Evolutionary conservation across 2,113 vertebrate species (phyloP).

Genomic region (Tyto alba): DNA sequence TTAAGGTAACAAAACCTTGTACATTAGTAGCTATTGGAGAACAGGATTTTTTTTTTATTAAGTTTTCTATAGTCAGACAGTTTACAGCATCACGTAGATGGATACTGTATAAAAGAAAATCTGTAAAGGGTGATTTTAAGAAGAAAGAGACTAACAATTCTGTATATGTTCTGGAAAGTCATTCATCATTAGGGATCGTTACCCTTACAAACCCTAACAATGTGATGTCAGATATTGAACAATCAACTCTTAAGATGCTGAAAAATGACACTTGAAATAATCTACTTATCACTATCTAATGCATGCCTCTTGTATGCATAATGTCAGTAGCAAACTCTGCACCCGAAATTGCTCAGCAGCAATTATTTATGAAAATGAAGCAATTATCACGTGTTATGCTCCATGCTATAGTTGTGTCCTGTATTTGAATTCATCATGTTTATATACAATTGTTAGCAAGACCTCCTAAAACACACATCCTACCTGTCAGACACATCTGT

Average conservation of each 20-base stretch:
- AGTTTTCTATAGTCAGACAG: constrained; percentile 21
- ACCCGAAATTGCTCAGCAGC: neutral
- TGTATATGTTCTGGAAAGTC: constrained; percentile 11
- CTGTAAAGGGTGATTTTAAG: constrained; percentile 22
- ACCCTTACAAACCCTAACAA: constrained; percentile 18
- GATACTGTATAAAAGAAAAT: constrained; percentile 3
- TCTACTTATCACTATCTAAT: neutral
- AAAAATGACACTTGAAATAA: constrained; percentile 48
- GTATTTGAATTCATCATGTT: neutral
- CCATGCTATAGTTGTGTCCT: neutral
- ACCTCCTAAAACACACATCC: neutral
- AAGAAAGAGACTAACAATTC: constrained; percentile 45
- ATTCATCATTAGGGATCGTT: constrained; percentile 15
- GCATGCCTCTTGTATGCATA: neutral
- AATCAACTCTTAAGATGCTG: constrained; percentile 14
- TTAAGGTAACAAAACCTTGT: constrained; percentile 53
- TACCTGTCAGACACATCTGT: neutral
- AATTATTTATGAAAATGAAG: neutral
- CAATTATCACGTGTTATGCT: neutral
- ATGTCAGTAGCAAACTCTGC: constrained; percentile 20
- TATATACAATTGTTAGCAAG: neutral
- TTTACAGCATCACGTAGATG: neutral
- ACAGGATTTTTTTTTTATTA: neutral
- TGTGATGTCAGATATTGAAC: constrained; percentile 24
- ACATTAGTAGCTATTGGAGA: constrained; percentile 21